A percentile compares a stretch with the other conserved stretches of the same genome.
Conservation (phyloP, 2,888 invertebrate genomes). For the Oscheius onirici region DNA sequence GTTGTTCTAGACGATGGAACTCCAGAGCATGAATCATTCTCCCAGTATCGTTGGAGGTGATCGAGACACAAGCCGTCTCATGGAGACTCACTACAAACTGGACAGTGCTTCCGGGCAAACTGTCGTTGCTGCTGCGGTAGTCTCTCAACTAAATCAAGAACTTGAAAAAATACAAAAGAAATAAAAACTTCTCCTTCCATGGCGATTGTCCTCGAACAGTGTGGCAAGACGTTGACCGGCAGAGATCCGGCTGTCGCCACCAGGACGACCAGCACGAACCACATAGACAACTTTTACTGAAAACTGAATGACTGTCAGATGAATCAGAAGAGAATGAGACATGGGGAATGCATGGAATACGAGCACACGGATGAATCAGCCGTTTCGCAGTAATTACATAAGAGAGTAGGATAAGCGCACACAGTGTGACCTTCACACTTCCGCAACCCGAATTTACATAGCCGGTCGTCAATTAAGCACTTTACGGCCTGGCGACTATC, state of each 20-base stretch:
- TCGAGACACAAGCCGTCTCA: constrained; percentile 54
- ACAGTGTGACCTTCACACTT: constrained; percentile 26
- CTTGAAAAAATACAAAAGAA: neutral
- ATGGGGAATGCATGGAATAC: neutral
- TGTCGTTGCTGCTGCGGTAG: neutral
- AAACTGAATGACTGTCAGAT: neutral
- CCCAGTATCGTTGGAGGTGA: constrained; percentile 28
- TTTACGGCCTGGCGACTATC: constrained; percentile 18
- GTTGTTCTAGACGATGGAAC: constrained; percentile 58
- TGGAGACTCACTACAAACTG: constrained; percentile 51
- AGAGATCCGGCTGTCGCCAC: neutral
- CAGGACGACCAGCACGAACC: neutral
- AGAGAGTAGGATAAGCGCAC: constrained; percentile 11
- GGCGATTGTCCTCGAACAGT: constrained; percentile 28
- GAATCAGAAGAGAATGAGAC: constrained; percentile 7
- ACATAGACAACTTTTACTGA: constrained; percentile 14
- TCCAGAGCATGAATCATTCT: constrained; percentile 47
- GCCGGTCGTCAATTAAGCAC: constrained; percentile 26
- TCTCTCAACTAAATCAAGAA: constrained; percentile 22
- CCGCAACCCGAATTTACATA: constrained; percentile 31
- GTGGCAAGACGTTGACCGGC: constrained; percentile 25
- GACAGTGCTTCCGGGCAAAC: constrained; percentile 19
- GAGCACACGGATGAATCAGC: neutral
- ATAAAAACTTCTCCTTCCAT: constrained; percentile 33
- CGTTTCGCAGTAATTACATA: constrained; percentile 3